phyloP scores from a whole-genome alignment of 1,140 invertebrate species.

The Drosophila willistoni region DNA sequence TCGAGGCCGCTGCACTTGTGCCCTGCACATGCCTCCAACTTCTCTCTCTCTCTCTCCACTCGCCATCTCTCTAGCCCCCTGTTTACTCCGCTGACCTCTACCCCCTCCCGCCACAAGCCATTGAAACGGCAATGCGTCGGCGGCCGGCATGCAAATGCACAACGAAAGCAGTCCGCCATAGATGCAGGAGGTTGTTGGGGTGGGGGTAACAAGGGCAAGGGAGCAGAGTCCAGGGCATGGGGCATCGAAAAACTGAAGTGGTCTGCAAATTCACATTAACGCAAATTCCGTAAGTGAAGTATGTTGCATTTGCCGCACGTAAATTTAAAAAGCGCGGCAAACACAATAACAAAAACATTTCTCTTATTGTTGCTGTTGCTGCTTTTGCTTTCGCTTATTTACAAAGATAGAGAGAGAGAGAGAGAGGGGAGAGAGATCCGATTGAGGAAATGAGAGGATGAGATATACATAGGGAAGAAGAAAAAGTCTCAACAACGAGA shows the following conservation, averaged over 20 bases:
- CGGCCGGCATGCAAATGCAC: constrained; percentile 68
- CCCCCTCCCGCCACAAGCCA: not conserved
- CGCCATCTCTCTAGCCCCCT: not conserved
- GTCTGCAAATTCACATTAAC: constrained; percentile 80
- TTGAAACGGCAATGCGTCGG: constrained; percentile 52
- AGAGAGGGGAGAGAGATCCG: constrained; percentile 24
- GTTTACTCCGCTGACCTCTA: constrained; percentile 13
- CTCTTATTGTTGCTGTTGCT: constrained; percentile 40
- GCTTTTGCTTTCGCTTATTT: constrained; percentile 47
- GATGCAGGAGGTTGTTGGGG: constrained; percentile 1
- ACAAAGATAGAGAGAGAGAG: constrained; percentile 45
- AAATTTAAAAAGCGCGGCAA: constrained; percentile 77
- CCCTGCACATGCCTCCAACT: constrained; percentile 34
- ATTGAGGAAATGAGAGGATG: constrained; percentile 28
- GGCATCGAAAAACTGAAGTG: constrained; percentile 59
- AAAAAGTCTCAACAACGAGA: constrained; percentile 39
- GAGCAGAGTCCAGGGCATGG: not conserved
- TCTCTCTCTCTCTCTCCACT: not conserved
- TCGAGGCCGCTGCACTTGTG: constrained; percentile 76
- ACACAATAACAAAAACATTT: constrained; percentile 67
- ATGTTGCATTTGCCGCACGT: constrained; percentile 80
- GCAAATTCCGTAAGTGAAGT: constrained; percentile 81
- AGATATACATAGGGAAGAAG: constrained; percentile 33
- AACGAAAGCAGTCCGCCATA: constrained; percentile 56
- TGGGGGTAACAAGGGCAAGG: not conserved